Evolutionary conservation across 2,797 vertebrate species (phyloP).

Genomic region (Etheostoma nigrum): DNA sequence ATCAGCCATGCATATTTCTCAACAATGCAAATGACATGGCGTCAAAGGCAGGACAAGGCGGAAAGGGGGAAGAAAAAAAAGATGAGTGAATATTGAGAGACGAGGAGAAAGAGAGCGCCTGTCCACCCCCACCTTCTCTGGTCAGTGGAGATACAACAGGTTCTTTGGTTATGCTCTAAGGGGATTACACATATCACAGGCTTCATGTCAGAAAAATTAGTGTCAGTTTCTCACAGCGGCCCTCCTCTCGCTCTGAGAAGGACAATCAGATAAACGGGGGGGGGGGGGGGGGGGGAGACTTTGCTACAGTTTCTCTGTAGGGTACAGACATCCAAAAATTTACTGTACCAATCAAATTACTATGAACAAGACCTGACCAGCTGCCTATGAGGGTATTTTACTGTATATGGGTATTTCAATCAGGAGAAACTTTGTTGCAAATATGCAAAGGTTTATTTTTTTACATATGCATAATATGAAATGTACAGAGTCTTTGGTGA

Average conservation of each 20-base stretch:
- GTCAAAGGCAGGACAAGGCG: slow-evolving; percentile 15
- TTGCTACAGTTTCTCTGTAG: slow-evolving; percentile 32
- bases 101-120: slow-evolving; percentile 11
- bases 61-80: slow-evolving; percentile 1
- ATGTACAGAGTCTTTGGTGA: too few relatives aligned
- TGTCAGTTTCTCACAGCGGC: slow-evolving; percentile 59
- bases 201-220: slow-evolving; percentile 76
- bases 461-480: too few relatives aligned
- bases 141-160: slow-evolving; percentile 62
- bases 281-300: slow-evolving; percentile 12
- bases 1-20: slow-evolving; percentile 8
- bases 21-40: slow-evolving; percentile 29
- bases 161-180: slow-evolving; percentile 67
- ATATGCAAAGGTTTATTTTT: too few relatives aligned
- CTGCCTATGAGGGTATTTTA: not conserved
- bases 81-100: slow-evolving; percentile 17
- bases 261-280: slow-evolving; percentile 55
- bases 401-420: not conserved
- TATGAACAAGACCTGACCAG: not conserved
- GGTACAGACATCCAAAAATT: slow-evolving; percentile 12
- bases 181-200: slow-evolving; percentile 78
- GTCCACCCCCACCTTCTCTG: slow-evolving; percentile 24
- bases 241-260: slow-evolving; percentile 50
- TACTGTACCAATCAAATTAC: not conserved
- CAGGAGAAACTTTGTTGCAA: too few relatives aligned